Conservation (phyloP, 2,888 invertebrate genomes). For the Bursaphelenchus okinawaensis region DNA sequence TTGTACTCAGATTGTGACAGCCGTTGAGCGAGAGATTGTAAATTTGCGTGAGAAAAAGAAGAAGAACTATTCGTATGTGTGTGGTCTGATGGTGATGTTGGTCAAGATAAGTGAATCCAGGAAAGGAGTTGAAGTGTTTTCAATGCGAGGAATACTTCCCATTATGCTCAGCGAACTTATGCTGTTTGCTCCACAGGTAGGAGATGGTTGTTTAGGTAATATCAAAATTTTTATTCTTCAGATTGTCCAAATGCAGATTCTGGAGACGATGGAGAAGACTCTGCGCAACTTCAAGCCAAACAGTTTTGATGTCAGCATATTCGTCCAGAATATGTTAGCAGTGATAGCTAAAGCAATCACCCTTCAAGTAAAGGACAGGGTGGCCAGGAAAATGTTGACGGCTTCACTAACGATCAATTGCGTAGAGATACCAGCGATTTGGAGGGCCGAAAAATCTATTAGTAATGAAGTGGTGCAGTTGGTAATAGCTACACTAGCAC, state of each 20-base stretch:
- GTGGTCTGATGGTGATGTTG: constrained; percentile 51
- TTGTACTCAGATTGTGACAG: constrained; percentile 51
- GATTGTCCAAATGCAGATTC: constrained; percentile 47
- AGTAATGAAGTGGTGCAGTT: constrained; percentile 38
- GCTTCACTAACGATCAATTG: constrained; percentile 28
- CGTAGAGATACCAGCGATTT: constrained; percentile 37
- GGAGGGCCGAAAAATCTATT: constrained; percentile 43
- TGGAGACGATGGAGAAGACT: constrained; percentile 48
- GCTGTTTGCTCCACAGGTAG: constrained; percentile 49
- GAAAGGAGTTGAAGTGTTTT: constrained; percentile 68
- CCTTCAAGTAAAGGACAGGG: constrained; percentile 50
- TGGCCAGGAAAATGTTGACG: constrained; percentile 37
- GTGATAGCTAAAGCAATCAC: constrained; percentile 50
- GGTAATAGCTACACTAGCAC: constrained; percentile 21
- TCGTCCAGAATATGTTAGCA: constrained; percentile 48
- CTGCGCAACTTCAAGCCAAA: constrained; percentile 44
- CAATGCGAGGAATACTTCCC: constrained; percentile 32
- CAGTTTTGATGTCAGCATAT: constrained; percentile 25
- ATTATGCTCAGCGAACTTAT: constrained; percentile 49
- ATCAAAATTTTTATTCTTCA: constrained; percentile 12
- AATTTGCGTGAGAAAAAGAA: constrained; percentile 44
- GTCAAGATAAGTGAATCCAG: constrained; percentile 62
- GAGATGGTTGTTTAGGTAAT: not conserved
- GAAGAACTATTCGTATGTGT: constrained; percentile 54
- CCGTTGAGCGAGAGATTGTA: constrained; percentile 50